phyloP scores from a whole-genome alignment of 2,797 vertebrate species.

The Scolopax rusticola region DNA sequence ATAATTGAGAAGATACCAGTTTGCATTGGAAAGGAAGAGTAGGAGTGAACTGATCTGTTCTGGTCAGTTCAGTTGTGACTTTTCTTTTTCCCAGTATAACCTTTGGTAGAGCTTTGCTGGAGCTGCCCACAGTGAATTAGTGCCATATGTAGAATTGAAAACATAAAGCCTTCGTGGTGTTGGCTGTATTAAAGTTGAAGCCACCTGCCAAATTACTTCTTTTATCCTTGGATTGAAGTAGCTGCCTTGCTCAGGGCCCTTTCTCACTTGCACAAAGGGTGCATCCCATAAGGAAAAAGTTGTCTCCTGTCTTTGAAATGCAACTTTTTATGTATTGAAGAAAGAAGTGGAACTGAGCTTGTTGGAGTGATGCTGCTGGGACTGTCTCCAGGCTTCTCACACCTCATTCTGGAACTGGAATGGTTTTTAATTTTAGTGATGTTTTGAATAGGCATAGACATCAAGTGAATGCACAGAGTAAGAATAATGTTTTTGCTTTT shows the following conservation, averaged over 20 bases:
- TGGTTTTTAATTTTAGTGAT: not conserved
- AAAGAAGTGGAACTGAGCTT: not conserved
- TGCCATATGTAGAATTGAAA: not conserved
- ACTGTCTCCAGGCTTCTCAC: not conserved
- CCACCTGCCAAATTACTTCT: not conserved
- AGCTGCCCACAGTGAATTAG: not conserved
- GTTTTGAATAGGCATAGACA: not conserved
- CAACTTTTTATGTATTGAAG: not conserved
- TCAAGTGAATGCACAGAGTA: not conserved
- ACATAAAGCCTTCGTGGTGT: not conserved
- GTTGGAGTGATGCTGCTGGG: not conserved
- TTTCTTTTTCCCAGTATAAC: not conserved
- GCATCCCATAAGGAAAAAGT: not conserved
- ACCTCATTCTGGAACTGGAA: not conserved
- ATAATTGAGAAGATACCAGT: not conserved
- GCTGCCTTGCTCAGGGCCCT: not conserved
- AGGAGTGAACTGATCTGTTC: not conserved
- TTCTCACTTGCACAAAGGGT: not conserved
- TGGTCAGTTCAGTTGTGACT: not conserved
- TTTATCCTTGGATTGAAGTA: slow-evolving; percentile 13
- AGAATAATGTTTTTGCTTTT: not conserved
- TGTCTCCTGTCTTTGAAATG: not conserved
- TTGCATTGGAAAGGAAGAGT: not conserved
- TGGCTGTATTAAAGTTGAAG: not conserved
- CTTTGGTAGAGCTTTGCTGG: not conserved